Conservation (phyloP, 23 tunicate species). For the Corella eumyota region DNA sequence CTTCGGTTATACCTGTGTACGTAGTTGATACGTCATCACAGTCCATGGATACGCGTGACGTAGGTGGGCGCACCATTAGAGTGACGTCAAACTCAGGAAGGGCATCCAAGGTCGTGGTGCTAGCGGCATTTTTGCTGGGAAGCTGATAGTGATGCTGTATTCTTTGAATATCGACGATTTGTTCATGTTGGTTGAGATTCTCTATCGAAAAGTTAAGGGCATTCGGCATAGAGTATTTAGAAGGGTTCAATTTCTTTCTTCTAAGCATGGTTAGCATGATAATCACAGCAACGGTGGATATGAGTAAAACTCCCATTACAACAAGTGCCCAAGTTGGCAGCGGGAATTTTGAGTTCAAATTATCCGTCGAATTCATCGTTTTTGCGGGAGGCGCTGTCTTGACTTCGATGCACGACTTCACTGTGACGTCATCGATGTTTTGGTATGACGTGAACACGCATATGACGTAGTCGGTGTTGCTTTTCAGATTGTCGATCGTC, state of each 20-base stretch:
- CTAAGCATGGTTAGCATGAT: slow-evolving; percentile 10
- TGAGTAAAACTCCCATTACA: slow-evolving; percentile 10
- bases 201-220: background rate
- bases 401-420: slow-evolving; percentile 16
- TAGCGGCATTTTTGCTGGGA: slow-evolving; percentile 16
- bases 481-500: slow-evolving; percentile 7
- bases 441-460: slow-evolving; percentile 42
- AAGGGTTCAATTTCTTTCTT: background rate
- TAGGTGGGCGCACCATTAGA: slow-evolving; percentile 17
- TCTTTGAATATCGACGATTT: background rate
- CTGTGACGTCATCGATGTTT: slow-evolving; percentile 10
- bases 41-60: background rate
- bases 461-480: slow-evolving; percentile 21
- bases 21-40: slow-evolving; percentile 3
- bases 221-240: background rate
- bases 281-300: slow-evolving; percentile 15
- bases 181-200: slow-evolving; percentile 1
- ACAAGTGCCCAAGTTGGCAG: slow-evolving; percentile 12
- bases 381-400: slow-evolving; percentile 1
- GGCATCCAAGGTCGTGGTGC: slow-evolving; percentile 33
- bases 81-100: slow-evolving; percentile 59
- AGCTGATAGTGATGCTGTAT: background rate
- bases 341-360: background rate
- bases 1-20: slow-evolving; percentile 10
- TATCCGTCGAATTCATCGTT: background rate